Percentiles rank a stretch among this genome's conserved stretches.
Evolutionary conservation across 2,113 vertebrate species (phyloP).

Genomic region (Oxygymnocypris stewartii): DNA sequence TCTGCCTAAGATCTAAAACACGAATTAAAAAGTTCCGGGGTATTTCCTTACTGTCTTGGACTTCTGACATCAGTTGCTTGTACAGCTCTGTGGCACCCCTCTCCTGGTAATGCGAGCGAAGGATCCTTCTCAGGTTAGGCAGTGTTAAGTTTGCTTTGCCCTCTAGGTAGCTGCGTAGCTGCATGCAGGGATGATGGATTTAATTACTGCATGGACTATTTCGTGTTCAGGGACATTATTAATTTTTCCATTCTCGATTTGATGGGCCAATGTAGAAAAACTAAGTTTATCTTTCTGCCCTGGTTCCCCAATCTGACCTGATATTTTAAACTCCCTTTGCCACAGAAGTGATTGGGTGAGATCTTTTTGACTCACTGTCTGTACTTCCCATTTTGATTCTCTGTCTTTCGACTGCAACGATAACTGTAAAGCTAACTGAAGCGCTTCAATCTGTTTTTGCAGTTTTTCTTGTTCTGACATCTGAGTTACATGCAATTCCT

Average conservation of each 20-base stretch:
- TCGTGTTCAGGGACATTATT: background rate
- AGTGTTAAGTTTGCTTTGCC: conserved; percentile 41
- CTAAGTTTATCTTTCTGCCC: conserved; percentile 37
- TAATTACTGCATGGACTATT: background rate
- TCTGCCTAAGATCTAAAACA: conserved; percentile 6
- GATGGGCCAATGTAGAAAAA: conserved; percentile 13
- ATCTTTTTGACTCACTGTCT: background rate
- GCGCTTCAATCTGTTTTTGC: conserved; percentile 6
- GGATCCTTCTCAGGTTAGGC: conserved; percentile 7
- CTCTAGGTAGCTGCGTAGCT: conserved; percentile 29
- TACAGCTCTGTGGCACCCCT: conserved; percentile 27
- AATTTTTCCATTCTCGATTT: background rate
- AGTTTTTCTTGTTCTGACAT: background rate
- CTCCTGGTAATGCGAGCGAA: conserved; percentile 39
- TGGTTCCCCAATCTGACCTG: background rate
- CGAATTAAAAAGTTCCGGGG: conserved; percentile 32
- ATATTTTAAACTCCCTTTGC: conserved; percentile 1
- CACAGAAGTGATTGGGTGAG: background rate
- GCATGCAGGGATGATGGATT: background rate
- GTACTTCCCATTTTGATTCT: background rate
- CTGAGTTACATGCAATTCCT: background rate
- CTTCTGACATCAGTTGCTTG: conserved; percentile 29
- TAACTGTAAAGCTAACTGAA: background rate
- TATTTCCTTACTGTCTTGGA: conserved; percentile 12
- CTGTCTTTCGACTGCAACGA: background rate